Base-by-base conservation (phyloP, 2,888 invertebrate genomes). In the Heteropelma amictum region DNA sequence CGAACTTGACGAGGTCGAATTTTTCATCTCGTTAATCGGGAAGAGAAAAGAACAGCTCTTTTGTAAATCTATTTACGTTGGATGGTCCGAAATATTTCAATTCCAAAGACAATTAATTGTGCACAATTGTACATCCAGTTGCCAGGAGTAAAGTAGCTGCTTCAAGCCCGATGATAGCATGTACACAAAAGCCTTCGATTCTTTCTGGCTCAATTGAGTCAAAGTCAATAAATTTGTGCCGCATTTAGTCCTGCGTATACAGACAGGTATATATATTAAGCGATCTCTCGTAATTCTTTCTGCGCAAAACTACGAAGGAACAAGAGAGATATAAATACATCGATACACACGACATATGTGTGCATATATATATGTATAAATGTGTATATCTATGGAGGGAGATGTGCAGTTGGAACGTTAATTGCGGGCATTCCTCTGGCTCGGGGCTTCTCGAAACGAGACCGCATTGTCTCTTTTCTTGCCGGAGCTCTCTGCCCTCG, bases 341-440 rank as follows among this genome's bases (percentile, higher is more conserved):
- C n/a, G n/a, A n/a, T n/a, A n/a, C n/a, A n/a, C n/a, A n/a, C n/a
- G 47, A 51, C 28, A n/a, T n/a, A n/a, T n/a, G n/a, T n/a, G 30
- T 67, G 56, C 49, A 26, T 63, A 63, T 49, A 49, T 26, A 49
- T 23, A 51, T n/a, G n/a, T n/a, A n/a, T n/a, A n/a, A n/a, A n/a
- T n/a, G n/a, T n/a, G n/a, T n/a, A n/a, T n/a, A n/a, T n/a, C n/a
- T n/a, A n/a, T n/a, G n/a, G n/a, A n/a, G n/a, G n/a, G n/a, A 38
- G 14, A 47, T 68, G 58, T 58, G 58, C 47, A 58, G 68, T 49
- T 63, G 61, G 58, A 63, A 67, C 71, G 75, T 75, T 75, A 75
- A 75, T 75, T 75, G 75, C 75, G 71, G 71, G 67, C 67, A 75
- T 75, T 75, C 71, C 75, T 75, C 75, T 65, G 65, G 70, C 70